These are phyloP conservation scores for Rissa tridactyla DNA, from an alignment of 2,113 vertebrate species.

Conservation along the genomic window DNA sequence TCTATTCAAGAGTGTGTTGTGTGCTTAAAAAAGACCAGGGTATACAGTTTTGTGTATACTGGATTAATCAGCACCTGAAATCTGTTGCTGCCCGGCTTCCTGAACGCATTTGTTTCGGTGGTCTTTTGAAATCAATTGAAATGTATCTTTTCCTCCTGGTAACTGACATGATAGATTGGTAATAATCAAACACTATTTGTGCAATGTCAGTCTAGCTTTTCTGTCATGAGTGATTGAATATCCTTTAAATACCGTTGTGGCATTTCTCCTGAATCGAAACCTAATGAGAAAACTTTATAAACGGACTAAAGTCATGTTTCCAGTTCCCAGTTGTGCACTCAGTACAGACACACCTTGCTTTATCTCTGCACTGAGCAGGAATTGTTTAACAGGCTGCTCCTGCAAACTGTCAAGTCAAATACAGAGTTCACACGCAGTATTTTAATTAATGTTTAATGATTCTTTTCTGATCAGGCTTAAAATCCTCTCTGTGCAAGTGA, in stretches of 20 bases:
- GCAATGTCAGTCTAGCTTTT: conserved; percentile 38
- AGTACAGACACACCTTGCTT: not conserved
- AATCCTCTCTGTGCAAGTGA: conserved; percentile 29
- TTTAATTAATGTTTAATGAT: conserved; percentile 47
- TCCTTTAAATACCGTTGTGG: conserved; percentile 42
- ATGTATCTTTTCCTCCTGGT: conserved; percentile 50
- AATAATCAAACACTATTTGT: conserved; percentile 62
- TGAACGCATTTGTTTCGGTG: not conserved
- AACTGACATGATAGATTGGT: conserved; percentile 56
- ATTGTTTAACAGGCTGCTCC: not conserved
- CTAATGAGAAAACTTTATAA: conserved; percentile 55
- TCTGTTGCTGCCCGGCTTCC: conserved; percentile 2
- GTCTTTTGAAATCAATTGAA: conserved; percentile 64
- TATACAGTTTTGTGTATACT: not conserved
- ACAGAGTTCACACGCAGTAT: not conserved
- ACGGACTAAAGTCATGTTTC: conserved; percentile 31
- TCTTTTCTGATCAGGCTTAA: conserved; percentile 36
- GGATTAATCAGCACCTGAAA: conserved; percentile 32
- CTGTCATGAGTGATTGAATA: conserved; percentile 49
- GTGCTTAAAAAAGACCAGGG: not conserved
- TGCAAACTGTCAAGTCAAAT: conserved; percentile 8
- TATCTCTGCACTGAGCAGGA: not conserved
- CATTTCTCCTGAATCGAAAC: conserved; percentile 26
- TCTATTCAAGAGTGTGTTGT: not conserved
- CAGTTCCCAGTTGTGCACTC: conserved; percentile 1